Conservation (phyloP, 2,888 invertebrate genomes). For the Anoplius nigerrimus region DNA sequence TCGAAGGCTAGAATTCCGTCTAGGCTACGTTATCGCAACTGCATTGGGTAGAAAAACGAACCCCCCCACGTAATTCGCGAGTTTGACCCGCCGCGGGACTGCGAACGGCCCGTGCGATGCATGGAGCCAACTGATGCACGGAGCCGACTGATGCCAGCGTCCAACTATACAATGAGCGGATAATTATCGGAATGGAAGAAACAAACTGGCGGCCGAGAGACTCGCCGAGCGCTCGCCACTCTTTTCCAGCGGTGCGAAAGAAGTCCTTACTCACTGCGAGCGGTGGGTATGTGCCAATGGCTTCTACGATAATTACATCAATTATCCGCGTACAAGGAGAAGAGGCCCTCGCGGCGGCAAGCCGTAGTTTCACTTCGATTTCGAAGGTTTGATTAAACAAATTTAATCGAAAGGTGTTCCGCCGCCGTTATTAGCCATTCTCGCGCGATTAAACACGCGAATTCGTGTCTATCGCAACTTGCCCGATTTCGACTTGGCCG, state of each 20-base stretch:
- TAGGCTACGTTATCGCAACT: too few relatives aligned
- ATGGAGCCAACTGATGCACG: too few relatives aligned
- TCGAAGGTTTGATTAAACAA: constrained; percentile 55
- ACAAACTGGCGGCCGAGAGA: constrained; percentile 23
- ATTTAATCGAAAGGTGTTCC: constrained; percentile 38
- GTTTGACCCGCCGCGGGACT: not conserved
- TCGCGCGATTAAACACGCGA: constrained; percentile 29
- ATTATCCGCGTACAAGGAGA: constrained; percentile 48
- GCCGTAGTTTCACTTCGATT: constrained; percentile 58
- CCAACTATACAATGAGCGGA: constrained; percentile 19
- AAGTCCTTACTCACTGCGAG: constrained; percentile 32
- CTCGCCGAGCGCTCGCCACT: constrained; percentile 9
- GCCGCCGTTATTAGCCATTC: constrained; percentile 27
- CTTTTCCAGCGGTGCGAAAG: constrained; percentile 28
- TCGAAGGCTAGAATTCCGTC: too few relatives aligned
- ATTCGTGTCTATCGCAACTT: constrained; percentile 6
- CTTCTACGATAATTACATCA: constrained; percentile 58
- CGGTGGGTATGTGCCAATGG: constrained; percentile 54
- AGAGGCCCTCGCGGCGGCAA: constrained; percentile 10
- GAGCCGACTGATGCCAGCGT: too few relatives aligned
- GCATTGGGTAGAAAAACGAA: too few relatives aligned
- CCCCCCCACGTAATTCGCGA: too few relatives aligned
- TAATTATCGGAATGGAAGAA: constrained; percentile 52
- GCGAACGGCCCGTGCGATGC: not conserved
- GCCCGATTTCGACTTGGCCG: too few relatives aligned